Evolutionary conservation across 2,113 vertebrate genomes (phyloP).

Genomic region (Litocranius walleri): DNA sequence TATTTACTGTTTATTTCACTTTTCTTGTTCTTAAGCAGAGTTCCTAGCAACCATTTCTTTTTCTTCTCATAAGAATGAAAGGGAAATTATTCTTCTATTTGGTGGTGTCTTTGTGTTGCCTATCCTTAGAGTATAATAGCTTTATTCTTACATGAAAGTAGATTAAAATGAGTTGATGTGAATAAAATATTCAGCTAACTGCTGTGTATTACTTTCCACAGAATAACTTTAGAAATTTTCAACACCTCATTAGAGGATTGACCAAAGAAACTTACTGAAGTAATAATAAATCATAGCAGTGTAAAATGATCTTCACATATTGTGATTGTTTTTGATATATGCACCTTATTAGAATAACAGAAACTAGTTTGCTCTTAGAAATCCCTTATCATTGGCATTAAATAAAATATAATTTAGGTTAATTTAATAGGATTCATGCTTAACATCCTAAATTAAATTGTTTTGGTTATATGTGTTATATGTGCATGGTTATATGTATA

Average conservation of each 20-base stretch:
- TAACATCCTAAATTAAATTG: neutral
- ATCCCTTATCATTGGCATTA: neutral
- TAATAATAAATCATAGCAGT: neutral
- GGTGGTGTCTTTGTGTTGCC: conserved; percentile 26
- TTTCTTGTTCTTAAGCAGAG: neutral
- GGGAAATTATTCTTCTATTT: conserved; percentile 15
- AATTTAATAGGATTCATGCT: neutral
- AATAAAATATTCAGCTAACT: neutral
- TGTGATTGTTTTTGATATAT: neutral
- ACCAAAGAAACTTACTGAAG: conserved; percentile 9
- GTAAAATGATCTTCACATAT: neutral
- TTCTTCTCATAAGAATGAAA: conserved; percentile 28
- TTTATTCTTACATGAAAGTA: conserved; percentile 51
- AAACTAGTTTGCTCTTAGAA: neutral
- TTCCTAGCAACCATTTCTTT: conserved; percentile 52
- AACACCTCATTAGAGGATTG: conserved; percentile 25
- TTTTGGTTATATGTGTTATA: neutral
- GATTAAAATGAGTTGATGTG: neutral
- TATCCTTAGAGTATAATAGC: conserved; percentile 14
- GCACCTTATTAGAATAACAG: neutral
- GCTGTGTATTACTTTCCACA: neutral
- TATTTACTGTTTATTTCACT: neutral
- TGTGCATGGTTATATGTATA: neutral
- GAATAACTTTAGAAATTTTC: conserved; percentile 40
- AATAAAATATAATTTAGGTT: neutral